A percentile compares a stretch with the other conserved stretches of the same genome.
phyloP scores from a whole-genome alignment of 2,888 invertebrate genomes.

The Tachina lurida region DNA sequence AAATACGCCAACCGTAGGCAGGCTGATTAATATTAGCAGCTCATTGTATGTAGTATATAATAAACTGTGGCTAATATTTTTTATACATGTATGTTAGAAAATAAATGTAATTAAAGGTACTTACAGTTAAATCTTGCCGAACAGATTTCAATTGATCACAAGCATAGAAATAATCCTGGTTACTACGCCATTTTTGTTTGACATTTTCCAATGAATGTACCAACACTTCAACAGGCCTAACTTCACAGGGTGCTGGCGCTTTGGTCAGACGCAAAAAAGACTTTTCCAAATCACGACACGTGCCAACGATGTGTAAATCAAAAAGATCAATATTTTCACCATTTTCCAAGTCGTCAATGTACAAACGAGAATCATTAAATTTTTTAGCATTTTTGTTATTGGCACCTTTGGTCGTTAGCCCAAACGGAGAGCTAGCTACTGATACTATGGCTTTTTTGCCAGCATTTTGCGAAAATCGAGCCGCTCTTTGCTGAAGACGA shows the following conservation, averaged over 20 bases:
- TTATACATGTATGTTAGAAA: too few species aligned
- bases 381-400: conserved; percentile 63
- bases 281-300: conserved; percentile 97
- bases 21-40: too few species aligned
- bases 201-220: conserved; percentile 93
- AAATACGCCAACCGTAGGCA: too few species aligned
- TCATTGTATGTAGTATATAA: too few species aligned
- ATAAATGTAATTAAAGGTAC: conserved; percentile 74
- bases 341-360: conserved; percentile 84
- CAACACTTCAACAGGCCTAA: conserved; percentile 94
- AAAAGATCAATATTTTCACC: conserved; percentile 91
- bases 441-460: conserved; percentile 79
- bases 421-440: conserved; percentile 79
- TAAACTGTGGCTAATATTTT: too few species aligned
- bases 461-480: conserved; percentile 86
- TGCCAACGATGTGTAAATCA: conserved; percentile 96
- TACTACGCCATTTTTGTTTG: conserved; percentile 94
- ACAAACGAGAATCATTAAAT: conserved; percentile 72
- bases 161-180: conserved; percentile 97
- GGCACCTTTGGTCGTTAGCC: conserved; percentile 43
- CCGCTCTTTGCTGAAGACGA: conserved; percentile 93
- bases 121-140: conserved; percentile 98
- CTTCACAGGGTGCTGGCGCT: conserved; percentile 95
- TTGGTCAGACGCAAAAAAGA: conserved; percentile 97
- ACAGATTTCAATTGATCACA: conserved; percentile 99